Evolutionary conservation across 2,888 invertebrate genomes (phyloP), one percentile per base, ranked within the genome.

Genomic region (Clostera curtula): DNA sequence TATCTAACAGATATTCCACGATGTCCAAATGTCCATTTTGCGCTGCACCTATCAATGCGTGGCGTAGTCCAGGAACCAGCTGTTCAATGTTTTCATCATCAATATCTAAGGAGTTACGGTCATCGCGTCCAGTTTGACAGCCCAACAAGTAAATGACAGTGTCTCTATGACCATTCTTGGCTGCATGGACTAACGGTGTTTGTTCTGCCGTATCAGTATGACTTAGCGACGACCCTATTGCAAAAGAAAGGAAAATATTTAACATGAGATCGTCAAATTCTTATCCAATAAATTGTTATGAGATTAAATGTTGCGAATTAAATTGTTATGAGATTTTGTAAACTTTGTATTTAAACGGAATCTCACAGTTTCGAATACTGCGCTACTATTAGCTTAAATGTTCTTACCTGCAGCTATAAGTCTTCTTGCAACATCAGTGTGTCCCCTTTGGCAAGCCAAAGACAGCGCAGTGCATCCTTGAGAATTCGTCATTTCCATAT

Each of bases 161-260:
- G 39, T 93, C 93, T 18, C 95, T 75, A 55, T 93, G 93, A 0
- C 96, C 96, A 53, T 92, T 92, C 46, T 93, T 88, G 0, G 97
- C 95, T 1, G 97, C 97, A 65, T 97, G 96, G 0, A 96, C 94
- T 31, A 97, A 71, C 1, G 97, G 92, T 51, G 95, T 93, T 48
- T 92, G 90, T 32, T 93, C 93, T 0, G 93, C 90, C 27, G 92
- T 92, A 58, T 94, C 94, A 0, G 90, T 88, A 46, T 92, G 91
- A 4, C 93, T 93, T 7, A 93, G 76, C 9, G 89, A 90, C 41
- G 91, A 89, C 37, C 89, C 89, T 84, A 36, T 2, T n/a, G n/a
- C n/a, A n/a, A n/a, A n/a, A n/a, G n/a, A 52, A 51, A 10, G 5
- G 13, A 11, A 5, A 12, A 3, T 3, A 5, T n/a, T 11, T 5